Evolutionary conservation across 2,797 vertebrate genomes (phyloP), one percentile per base, ranked within the genome.

Genomic region (Neostethus bicornis): DNA sequence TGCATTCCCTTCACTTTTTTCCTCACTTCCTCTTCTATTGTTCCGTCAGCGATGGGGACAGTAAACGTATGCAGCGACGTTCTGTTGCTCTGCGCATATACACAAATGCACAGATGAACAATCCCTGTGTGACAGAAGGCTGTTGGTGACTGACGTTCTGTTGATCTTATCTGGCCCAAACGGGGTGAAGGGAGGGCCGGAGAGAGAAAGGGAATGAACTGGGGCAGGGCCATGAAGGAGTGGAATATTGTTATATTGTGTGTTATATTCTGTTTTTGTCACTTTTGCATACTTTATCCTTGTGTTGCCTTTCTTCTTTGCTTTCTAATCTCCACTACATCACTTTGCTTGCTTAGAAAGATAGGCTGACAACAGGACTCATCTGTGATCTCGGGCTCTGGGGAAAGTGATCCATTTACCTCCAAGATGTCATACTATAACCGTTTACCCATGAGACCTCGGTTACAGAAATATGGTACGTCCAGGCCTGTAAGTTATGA

Each of bases 121-220:
- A 93, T 93, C 93, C 91, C 93, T 91, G 92, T 92, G 93, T 93
- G 94, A 93, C 93, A 92, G 93, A 91, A 92, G 90, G 93, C 92
- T 84, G 82, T 85, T 87, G 92, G 93, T 91, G 91, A 90, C 90
- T 95, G 94, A 95, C 93, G 94, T 90, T 80, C 49, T 83, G 92
- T 92, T 91, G 92, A 93, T 94, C 93, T 94, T 93, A 95, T 93
- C 95, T 91, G 89, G 51, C 26, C 21, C 72, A 66, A 59, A 61
- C 64, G 66, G 61, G 56, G 60, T 64, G 63, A 73, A 79, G 64
- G 51, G 55, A 79, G 61, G 64, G 48, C 73, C 39, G 12, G 63
- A 56, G 77, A 87, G 74, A 67, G 62, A 70, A 59, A 66, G 25
- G 52, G 37, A 51, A 75, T 39, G 41, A 34, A 69, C 25, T 47